Conservation (phyloP, 1,140 invertebrate genomes). For the Drosophila nannoptera region DNA sequence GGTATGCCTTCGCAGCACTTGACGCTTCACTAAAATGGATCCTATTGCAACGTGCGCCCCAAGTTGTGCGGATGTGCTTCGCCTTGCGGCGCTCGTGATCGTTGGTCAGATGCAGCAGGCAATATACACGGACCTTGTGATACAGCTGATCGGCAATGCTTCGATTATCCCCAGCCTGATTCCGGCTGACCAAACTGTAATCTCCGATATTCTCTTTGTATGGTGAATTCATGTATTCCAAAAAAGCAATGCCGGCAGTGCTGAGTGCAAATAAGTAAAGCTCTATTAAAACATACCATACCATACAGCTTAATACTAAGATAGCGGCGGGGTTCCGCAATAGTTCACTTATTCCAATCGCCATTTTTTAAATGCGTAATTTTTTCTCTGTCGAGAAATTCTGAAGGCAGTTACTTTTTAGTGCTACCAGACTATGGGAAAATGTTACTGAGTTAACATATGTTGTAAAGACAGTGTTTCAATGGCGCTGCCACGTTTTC, state of each 20-base stretch:
- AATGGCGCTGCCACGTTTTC: background rate
- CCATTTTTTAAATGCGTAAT: background rate
- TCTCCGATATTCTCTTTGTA: conserved; percentile 28
- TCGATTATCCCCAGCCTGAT: conserved; percentile 33
- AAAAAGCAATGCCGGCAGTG: background rate
- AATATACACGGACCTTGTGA: conserved; percentile 89
- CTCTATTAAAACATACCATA: conserved; percentile 5
- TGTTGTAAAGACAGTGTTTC: background rate
- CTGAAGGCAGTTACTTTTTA: background rate
- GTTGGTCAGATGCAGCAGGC: conserved; percentile 81
- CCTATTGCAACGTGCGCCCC: conserved; percentile 94
- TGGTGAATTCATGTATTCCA: conserved; percentile 16
- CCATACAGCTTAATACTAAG: background rate
- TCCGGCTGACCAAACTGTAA: conserved; percentile 27
- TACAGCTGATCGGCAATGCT: conserved; percentile 86
- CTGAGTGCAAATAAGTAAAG: conserved; percentile 1
- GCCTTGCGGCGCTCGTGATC: conserved; percentile 83
- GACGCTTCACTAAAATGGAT: conserved; percentile 92
- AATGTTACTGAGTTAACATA: too few species aligned
- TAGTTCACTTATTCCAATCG: background rate
- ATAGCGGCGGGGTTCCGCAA: background rate
- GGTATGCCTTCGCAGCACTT: conserved; percentile 83
- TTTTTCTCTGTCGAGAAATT: background rate
- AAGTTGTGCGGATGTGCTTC: conserved; percentile 93
- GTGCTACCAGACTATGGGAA: conserved; percentile 2